Evolutionary conservation across 1,140 invertebrate species (phyloP), one percentile per base, ranked within the genome.

Genomic region (Linepithema humile): DNA sequence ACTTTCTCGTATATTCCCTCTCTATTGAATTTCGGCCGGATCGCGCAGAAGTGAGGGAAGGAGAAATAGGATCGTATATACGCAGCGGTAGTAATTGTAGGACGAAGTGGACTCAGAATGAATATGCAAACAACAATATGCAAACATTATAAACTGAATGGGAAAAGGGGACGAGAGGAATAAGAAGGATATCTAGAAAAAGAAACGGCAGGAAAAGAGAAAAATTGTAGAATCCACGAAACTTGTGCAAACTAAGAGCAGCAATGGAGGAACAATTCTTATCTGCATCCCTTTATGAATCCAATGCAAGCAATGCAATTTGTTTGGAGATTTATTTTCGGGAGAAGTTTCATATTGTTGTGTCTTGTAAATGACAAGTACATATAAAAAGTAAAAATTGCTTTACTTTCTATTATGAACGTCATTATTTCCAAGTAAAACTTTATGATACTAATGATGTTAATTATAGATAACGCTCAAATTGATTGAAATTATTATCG

Each of bases 101-200:
- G 35, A 69, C 35, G 20, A 69, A 55, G 75, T 55, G 75, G 17
- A 80, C 35, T 7, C 7, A 17, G 45, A 57, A 80, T 80, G 75
- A 80, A 80, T 80, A 80, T 80, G 75, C 75, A 80, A 69, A 80
- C 64, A 67, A 69, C 75, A 69, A 80, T 69, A 69, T 80, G 75
- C 75, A 80, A 80, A 80, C 75, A 80, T 80, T 57, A 43, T 48
- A 57, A 38, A n/a, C 40, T 23, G 32, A 3, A 23, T 40, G 12
- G n/a, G n/a, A 53, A 20, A n/a, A 43, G 38, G 35, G 48, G 62
- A 80, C n/a, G 10, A 40, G 35, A n/a, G 17, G 26, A 29, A 65
- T 65, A 45, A 67, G 6, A 53, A 6, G 12, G 17, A 55, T 53
- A 7, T 23, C 26, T 62, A 29, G 9, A n/a, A n/a, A 65, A 64